Evolutionary conservation across 2,113 vertebrate genomes (phyloP).

Genomic region (Chionomys nivalis): DNA sequence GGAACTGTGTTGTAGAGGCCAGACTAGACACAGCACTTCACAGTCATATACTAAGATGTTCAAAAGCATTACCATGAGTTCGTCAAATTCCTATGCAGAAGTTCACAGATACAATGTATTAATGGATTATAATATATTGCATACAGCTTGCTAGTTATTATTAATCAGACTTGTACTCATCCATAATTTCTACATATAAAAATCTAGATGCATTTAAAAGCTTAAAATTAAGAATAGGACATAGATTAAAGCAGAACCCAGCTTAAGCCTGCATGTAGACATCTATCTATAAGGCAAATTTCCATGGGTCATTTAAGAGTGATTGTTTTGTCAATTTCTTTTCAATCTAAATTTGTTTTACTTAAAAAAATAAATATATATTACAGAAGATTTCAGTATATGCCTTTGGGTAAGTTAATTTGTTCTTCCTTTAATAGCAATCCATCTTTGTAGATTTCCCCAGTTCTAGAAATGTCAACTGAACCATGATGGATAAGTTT

Average conservation of each 20-base stretch:
- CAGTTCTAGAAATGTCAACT: background rate
- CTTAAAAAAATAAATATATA: conserved; percentile 14
- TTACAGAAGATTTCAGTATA: background rate
- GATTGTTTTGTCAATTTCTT: conserved; percentile 16
- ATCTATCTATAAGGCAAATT: background rate
- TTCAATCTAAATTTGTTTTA: background rate
- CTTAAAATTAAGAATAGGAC: conserved; percentile 16
- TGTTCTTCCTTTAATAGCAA: background rate
- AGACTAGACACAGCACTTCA: background rate
- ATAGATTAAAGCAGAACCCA: background rate
- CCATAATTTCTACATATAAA: background rate
- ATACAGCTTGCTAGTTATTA: background rate
- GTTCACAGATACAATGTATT: background rate
- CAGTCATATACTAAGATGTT: background rate
- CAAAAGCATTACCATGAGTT: background rate
- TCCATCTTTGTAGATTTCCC: background rate
- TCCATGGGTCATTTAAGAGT: background rate
- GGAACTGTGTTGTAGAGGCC: background rate
- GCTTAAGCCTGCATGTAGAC: background rate
- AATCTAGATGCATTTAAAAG: conserved; percentile 16
- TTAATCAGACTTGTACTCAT: background rate
- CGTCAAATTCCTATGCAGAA: background rate
- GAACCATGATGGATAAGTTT: background rate
- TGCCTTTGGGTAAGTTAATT: background rate
- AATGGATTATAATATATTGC: background rate